A percentile compares a stretch with the other conserved stretches of the same genome.
These are phyloP conservation scores for Cyclina sinensis DNA, from an alignment of 1,140 invertebrate species.

Conservation along the genomic window DNA sequence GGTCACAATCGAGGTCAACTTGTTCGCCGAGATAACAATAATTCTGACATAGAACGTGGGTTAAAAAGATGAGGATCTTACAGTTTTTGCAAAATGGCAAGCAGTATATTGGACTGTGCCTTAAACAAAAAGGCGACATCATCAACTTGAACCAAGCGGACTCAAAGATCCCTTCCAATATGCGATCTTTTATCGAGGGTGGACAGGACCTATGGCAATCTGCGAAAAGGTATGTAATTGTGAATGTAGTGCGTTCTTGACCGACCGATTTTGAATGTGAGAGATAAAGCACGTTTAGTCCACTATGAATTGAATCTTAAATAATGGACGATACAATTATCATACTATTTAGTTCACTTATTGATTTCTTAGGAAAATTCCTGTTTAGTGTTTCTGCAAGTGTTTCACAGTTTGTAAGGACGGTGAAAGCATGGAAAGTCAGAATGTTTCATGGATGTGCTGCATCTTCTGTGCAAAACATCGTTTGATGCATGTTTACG, in stretches of 20 bases:
- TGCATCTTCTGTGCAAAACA: too few species aligned
- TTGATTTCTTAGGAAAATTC: too few species aligned
- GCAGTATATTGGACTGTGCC: conserved; percentile 76
- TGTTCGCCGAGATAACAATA: background rate
- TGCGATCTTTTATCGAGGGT: conserved; percentile 79
- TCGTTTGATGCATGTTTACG: too few species aligned
- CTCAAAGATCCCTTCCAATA: conserved; percentile 74
- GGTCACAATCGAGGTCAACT: background rate
- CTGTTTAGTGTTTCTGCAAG: too few species aligned
- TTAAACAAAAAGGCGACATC: conserved; percentile 77
- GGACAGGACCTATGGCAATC: conserved; percentile 70
- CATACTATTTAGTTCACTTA: too few species aligned
- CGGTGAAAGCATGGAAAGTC: too few species aligned
- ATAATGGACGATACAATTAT: too few species aligned
- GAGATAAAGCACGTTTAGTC: background rate
- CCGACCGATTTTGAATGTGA: background rate
- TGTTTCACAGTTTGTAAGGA: too few species aligned
- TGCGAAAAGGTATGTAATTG: conserved; percentile 75
- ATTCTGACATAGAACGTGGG: conserved; percentile 22
- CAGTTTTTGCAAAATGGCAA: conserved; percentile 77
- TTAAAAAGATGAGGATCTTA: conserved; percentile 79
- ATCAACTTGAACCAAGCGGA: conserved; percentile 79
- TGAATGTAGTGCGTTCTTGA: background rate
- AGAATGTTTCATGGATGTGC: too few species aligned
- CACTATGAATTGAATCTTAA: too few species aligned